These are phyloP conservation scores for Trogon melanurus DNA, from an alignment of 2,113 vertebrate species.

Conservation along the genomic window DNA sequence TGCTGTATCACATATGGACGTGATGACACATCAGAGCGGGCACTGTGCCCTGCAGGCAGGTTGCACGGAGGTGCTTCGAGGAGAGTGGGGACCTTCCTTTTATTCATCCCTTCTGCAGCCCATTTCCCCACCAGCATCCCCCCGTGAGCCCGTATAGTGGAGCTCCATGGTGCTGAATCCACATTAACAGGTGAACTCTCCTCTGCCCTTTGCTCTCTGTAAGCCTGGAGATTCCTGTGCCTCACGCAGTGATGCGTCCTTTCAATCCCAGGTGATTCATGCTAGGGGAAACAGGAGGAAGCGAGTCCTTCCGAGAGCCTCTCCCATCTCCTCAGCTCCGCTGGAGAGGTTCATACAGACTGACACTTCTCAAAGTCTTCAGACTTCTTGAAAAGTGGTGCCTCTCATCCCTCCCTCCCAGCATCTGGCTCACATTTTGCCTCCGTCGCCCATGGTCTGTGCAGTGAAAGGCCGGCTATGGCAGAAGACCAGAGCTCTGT, in stretches of 20 bases:
- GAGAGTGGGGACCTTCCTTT: neutral
- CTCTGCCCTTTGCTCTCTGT: neutral
- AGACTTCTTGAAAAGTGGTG: neutral
- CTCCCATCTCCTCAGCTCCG: neutral
- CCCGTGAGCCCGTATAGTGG: rapidly evolving
- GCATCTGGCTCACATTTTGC: neutral
- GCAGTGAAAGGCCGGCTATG: neutral
- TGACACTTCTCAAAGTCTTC: neutral
- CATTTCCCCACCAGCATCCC: neutral
- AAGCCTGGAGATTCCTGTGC: neutral
- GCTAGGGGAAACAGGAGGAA: neutral
- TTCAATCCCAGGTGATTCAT: neutral
- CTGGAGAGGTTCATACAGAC: neutral
- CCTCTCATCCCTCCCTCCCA: rapidly evolving
- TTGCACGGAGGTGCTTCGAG: rapidly evolving
- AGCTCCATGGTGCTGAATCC: rapidly evolving
- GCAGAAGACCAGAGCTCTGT: neutral
- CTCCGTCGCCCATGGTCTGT: neutral
- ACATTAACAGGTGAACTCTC: neutral
- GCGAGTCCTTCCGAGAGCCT: neutral
- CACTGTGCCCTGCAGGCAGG: rapidly evolving
- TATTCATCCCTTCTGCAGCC: neutral
- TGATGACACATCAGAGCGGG: rapidly evolving
- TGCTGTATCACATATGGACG: neutral
- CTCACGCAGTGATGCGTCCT: rapidly evolving